These are phyloP conservation scores for Drosophila nigritarsus DNA, from an alignment of 2,888 invertebrate genomes.

Conservation along the genomic window DNA sequence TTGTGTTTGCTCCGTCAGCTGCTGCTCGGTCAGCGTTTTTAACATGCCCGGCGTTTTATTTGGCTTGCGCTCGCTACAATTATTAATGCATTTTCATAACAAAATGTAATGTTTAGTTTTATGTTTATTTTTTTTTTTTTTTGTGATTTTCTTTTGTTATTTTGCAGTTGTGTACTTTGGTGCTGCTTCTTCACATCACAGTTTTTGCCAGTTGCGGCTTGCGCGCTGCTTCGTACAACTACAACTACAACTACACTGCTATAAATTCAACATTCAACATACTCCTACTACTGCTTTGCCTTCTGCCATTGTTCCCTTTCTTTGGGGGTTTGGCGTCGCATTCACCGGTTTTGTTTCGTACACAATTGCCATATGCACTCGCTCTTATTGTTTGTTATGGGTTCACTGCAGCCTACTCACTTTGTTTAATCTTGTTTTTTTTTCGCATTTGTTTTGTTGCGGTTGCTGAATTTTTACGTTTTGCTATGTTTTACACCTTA, in stretches of 20 bases:
- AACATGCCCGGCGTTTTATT: conserved; percentile 63
- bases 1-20: conserved; percentile 54
- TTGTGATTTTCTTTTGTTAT: conserved; percentile 18
- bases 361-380: neutral
- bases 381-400: neutral
- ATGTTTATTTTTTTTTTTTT: conserved; percentile 11
- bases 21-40: conserved; percentile 41
- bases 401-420: neutral
- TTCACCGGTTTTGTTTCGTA: conserved; percentile 44
- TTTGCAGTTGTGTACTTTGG: conserved; percentile 36
- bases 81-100: conserved; percentile 17
- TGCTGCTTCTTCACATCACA: conserved; percentile 37
- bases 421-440: conserved; percentile 11
- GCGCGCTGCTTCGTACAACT: conserved; percentile 70
- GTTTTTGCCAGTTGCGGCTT: conserved; percentile 49
- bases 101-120: conserved; percentile 12
- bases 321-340: conserved; percentile 25
- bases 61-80: conserved; percentile 10
- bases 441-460: conserved; percentile 41
- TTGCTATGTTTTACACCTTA: conserved; percentile 71
- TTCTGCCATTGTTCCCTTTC: conserved; percentile 47
- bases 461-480: conserved; percentile 53
- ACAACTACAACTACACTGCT: conserved; percentile 72
- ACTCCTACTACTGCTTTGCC: conserved; percentile 61
- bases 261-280: conserved; percentile 60